Evolutionary conservation across 2,113 vertebrate species (phyloP).

Genomic region (Siphamia tubifer): DNA sequence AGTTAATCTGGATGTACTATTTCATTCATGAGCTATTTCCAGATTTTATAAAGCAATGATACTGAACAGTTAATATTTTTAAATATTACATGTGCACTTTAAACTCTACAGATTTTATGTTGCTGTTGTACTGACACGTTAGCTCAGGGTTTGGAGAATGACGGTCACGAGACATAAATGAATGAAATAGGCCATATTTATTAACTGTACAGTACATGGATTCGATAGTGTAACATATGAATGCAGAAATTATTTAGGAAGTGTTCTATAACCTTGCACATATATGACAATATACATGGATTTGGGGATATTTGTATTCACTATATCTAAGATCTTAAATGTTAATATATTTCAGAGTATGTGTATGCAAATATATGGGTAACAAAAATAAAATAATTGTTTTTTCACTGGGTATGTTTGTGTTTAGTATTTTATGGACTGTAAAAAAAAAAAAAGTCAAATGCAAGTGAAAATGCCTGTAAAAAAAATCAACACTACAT

Average conservation of each 20-base stretch:
- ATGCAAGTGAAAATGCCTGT: too few relatives aligned
- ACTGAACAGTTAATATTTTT: constrained; percentile 27
- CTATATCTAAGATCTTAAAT: constrained; percentile 70
- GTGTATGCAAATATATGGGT: constrained; percentile 71
- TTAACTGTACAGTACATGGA: constrained; percentile 53
- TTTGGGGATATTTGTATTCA: constrained; percentile 73
- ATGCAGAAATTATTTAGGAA: constrained; percentile 54
- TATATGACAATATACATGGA: constrained; percentile 59
- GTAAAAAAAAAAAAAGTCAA: too few relatives aligned
- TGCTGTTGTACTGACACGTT: constrained; percentile 15
- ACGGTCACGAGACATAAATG: constrained; percentile 7
- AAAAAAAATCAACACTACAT: too few relatives aligned
- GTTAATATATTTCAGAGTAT: constrained; percentile 74
- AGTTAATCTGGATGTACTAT: constrained; percentile 58
- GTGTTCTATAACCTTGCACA: constrained; percentile 66
- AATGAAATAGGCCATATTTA: constrained; percentile 64
- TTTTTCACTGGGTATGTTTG: constrained; percentile 54
- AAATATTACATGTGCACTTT: constrained; percentile 52
- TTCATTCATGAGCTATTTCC: constrained; percentile 62
- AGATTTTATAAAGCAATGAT: constrained; percentile 45
- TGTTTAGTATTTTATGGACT: too few relatives aligned
- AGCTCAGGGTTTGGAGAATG: constrained; percentile 62
- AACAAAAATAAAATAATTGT: constrained; percentile 64
- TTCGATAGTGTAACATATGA: constrained; percentile 62
- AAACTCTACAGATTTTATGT: constrained; percentile 43